Conservation (phyloP, 2,888 invertebrate species). For the Anaspis maculata region DNA sequence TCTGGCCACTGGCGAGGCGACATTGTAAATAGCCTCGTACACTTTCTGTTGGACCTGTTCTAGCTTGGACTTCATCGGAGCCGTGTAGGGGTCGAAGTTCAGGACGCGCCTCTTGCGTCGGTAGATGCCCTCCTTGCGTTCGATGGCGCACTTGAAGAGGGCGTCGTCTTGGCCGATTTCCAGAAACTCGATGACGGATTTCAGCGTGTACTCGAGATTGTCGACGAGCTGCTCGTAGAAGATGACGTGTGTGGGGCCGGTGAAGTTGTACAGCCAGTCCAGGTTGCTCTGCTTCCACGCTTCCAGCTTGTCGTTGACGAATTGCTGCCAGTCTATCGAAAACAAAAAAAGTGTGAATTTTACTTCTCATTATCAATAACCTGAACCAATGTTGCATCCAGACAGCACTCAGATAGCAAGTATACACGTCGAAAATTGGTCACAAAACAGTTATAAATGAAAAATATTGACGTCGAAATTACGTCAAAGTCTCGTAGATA, state of each 20-base stretch:
- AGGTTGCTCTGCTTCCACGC: slow-evolving; percentile 63
- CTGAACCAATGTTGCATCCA: too few relatives aligned
- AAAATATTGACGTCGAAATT: too few relatives aligned
- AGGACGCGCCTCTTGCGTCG: slow-evolving; percentile 56
- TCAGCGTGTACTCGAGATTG: slow-evolving; percentile 51
- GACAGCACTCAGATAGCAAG: too few relatives aligned
- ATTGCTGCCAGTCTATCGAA: slow-evolving; percentile 70
- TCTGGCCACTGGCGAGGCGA: too few relatives aligned
- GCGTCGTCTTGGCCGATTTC: slow-evolving; percentile 32
- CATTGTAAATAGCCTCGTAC: slow-evolving; percentile 43
- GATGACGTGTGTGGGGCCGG: slow-evolving; percentile 59
- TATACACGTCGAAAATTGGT: too few relatives aligned
- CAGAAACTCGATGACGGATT: slow-evolving; percentile 52
- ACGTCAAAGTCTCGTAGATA: too few relatives aligned
- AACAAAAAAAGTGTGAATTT: too few relatives aligned
- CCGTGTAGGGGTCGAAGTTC: slow-evolving; percentile 63
- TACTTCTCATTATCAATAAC: not conserved
- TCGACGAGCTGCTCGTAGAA: slow-evolving; percentile 61
- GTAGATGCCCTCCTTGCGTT: slow-evolving; percentile 55
- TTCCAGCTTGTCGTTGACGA: slow-evolving; percentile 56
- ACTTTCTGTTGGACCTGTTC: slow-evolving; percentile 45
- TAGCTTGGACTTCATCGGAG: slow-evolving; percentile 51
- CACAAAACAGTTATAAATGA: too few relatives aligned
- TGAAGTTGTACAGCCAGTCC: slow-evolving; percentile 62
- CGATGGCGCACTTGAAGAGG: slow-evolving; percentile 35